Conservation (phyloP, 2,888 invertebrate species). For the Poecilobothrus nobilitatus region DNA sequence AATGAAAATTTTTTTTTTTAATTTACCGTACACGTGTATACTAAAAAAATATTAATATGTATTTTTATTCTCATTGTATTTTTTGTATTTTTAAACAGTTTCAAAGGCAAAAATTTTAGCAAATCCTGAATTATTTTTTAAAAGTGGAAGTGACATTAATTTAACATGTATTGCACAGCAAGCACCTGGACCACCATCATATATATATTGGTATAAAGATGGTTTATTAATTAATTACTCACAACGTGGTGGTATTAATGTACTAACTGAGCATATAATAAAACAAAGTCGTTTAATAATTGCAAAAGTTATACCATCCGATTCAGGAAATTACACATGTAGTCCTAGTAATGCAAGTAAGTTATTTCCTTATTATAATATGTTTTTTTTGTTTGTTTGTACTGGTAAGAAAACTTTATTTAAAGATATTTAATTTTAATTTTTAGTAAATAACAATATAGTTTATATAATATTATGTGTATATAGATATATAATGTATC, state of each 20-base stretch:
- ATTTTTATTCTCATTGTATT: too few relatives aligned
- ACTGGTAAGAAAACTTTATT: neutral
- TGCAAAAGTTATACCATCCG: conserved; percentile 67
- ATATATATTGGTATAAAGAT: conserved; percentile 81
- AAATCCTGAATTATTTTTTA: conserved; percentile 76
- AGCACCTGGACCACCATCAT: conserved; percentile 56
- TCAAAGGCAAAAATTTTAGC: conserved; percentile 83
- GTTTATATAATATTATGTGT: too few relatives aligned
- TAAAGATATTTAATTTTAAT: too few relatives aligned
- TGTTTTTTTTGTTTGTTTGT: conserved; percentile 11
- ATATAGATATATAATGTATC: too few relatives aligned
- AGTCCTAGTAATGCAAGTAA: conserved; percentile 71
- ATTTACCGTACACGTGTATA: too few relatives aligned
- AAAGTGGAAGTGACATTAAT: conserved; percentile 86
- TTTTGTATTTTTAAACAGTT: conserved; percentile 60
- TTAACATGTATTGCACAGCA: conserved; percentile 79
- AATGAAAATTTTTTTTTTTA: too few relatives aligned
- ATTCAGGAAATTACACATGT: conserved; percentile 86
- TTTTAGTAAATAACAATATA: too few relatives aligned
- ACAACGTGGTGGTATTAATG: conserved; percentile 74
- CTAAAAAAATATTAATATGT: too few relatives aligned
- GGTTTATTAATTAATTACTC: conserved; percentile 75
- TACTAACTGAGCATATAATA: conserved; percentile 77
- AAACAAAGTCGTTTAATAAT: conserved; percentile 78
- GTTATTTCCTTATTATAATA: conserved; percentile 17